Evolutionary conservation across 1,140 invertebrate species (phyloP).

Genomic region (Brachionus rotundiformis): DNA sequence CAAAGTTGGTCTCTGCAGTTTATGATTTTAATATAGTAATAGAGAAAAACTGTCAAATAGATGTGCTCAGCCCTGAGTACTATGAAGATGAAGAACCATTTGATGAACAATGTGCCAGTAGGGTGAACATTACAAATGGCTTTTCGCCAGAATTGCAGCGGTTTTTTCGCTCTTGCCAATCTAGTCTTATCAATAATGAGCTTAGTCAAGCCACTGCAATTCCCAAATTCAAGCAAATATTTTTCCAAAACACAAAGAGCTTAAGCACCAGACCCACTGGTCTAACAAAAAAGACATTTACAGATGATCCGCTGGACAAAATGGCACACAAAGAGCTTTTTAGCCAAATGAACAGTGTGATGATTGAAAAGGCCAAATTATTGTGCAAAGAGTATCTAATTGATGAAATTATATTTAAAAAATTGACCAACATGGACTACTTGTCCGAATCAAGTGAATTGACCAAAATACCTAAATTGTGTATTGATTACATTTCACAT

Average conservation of each 20-base stretch:
- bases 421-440: not conserved
- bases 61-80: not conserved
- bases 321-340: not conserved
- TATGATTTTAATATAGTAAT: conserved; percentile 1
- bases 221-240: conserved; percentile 2
- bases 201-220: not conserved
- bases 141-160: conserved; percentile 37
- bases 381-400: conserved; percentile 39
- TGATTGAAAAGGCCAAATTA: conserved; percentile 11
- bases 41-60: conserved; percentile 40
- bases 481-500: conserved; percentile 10
- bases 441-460: not conserved
- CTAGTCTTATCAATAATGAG: conserved; percentile 32
- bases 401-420: conserved; percentile 32
- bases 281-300: conserved; percentile 34
- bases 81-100: not conserved
- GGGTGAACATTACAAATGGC: not conserved
- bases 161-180: conserved; percentile 19
- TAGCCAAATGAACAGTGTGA: not conserved
- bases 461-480: conserved; percentile 25
- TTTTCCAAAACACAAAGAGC: not conserved
- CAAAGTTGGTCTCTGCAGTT: not conserved
- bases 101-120: conserved; percentile 16
- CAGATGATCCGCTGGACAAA: not conserved
- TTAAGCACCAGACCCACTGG: not conserved